Evolutionary conservation across 2,113 vertebrate genomes (phyloP).

Genomic region (Hemiprocne comata): DNA sequence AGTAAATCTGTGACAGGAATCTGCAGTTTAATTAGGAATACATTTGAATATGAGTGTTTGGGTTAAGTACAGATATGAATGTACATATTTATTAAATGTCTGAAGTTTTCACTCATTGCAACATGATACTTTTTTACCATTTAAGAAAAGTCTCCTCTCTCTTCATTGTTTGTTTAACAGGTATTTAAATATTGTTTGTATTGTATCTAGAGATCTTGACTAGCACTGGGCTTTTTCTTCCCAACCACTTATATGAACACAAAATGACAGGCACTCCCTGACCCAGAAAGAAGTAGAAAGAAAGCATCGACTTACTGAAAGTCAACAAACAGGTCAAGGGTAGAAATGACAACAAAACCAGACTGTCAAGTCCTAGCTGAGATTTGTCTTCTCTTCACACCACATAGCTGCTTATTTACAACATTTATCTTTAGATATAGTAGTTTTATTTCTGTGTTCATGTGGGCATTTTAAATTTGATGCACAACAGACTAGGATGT

Average conservation of each 20-base stretch:
- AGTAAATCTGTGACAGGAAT: neutral
- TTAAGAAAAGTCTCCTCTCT: neutral
- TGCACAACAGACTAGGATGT: neutral
- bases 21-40: neutral
- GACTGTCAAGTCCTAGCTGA: neutral
- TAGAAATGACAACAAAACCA: slow-evolving; percentile 18
- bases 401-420: neutral
- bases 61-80: neutral
- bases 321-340: neutral
- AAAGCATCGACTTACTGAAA: neutral
- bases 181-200: neutral
- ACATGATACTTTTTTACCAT: neutral
- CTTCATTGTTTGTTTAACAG: neutral
- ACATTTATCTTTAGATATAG: neutral
- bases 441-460: neutral
- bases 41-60: neutral
- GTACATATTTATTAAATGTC: neutral
- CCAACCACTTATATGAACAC: neutral
- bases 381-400: neutral
- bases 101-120: neutral
- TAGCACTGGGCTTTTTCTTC: neutral
- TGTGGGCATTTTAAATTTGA: neutral
- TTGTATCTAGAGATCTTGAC: neutral
- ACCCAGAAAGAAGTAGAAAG: slow-evolving; percentile 12
- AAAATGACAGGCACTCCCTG: neutral